phyloP scores from a whole-genome alignment of 2,888 invertebrate genomes.

The Keiferia lycopersicella region DNA sequence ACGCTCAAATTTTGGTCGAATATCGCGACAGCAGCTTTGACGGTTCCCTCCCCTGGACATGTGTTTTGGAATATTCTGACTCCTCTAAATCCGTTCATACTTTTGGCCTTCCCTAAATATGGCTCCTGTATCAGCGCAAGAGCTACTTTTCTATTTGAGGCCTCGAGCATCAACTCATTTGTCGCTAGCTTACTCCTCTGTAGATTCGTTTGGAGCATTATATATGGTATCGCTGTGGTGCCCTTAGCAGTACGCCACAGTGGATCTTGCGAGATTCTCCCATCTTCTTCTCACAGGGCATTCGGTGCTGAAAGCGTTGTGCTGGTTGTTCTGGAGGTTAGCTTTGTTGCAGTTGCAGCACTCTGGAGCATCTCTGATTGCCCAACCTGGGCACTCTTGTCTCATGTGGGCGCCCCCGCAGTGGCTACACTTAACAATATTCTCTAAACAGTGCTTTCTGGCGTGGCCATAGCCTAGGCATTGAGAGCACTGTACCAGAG shows the following conservation, averaged over 20 bases:
- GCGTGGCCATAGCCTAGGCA: slow-evolving; percentile 21
- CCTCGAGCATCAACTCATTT: slow-evolving; percentile 21
- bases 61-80: slow-evolving; percentile 15
- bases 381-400: not conserved
- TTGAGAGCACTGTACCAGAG: slow-evolving; percentile 9
- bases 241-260: slow-evolving; percentile 33
- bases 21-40: slow-evolving; percentile 3
- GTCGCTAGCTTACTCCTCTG: slow-evolving; percentile 26
- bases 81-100: not conserved
- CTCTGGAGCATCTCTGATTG: not conserved
- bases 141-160: not conserved
- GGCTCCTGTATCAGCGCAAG: slow-evolving; percentile 29
- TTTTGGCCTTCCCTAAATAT: not conserved
- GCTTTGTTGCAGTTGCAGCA: slow-evolving; percentile 30
- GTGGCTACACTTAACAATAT: slow-evolving; percentile 14
- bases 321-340: not conserved
- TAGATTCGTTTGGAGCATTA: slow-evolving; percentile 22
- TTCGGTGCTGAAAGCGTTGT: slow-evolving; percentile 30
- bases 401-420: slow-evolving; percentile 9
- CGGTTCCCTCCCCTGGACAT: not conserved
- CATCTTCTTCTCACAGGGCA: slow-evolving; percentile 28
- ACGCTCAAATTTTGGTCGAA: slow-evolving; percentile 2
- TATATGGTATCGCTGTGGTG: too few relatives aligned
- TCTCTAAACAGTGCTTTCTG: slow-evolving; percentile 3
- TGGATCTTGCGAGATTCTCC: slow-evolving; percentile 29